Conservation (phyloP, 2,888 invertebrate genomes). For the Drosophila birchii region DNA sequence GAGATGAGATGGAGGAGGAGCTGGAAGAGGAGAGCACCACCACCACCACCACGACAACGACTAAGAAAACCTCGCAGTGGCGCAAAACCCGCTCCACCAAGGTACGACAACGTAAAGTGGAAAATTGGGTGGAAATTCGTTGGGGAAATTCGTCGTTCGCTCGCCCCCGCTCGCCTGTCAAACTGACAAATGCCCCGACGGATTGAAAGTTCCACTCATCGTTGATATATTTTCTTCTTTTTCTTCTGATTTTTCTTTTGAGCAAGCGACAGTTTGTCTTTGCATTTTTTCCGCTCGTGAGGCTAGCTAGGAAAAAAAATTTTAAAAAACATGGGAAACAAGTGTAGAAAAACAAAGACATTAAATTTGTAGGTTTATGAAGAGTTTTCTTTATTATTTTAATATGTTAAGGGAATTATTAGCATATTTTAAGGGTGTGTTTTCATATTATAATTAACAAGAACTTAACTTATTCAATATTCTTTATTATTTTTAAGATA, state of each 20-base stretch:
- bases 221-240: conserved; percentile 41
- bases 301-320: not conserved
- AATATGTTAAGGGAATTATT: not conserved
- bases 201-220: conserved; percentile 74
- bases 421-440: not conserved
- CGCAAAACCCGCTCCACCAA: conserved; percentile 78
- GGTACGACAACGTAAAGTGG: conserved; percentile 58
- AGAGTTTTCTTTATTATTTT: not conserved
- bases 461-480: not conserved
- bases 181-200: conserved; percentile 73
- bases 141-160: conserved; percentile 41
- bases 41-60: conserved; percentile 69
- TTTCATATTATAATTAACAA: not conserved
- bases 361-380: conserved; percentile 4
- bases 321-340: conserved; percentile 8
- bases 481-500: not conserved
- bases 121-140: conserved; percentile 13
- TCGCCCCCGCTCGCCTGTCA: conserved; percentile 66
- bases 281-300: not conserved
- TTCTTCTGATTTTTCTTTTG: not conserved
- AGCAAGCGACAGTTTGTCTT: conserved; percentile 19
- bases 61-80: conserved; percentile 79
- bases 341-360: conserved; percentile 5
- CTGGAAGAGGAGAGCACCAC: conserved; percentile 52
- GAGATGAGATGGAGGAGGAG: conserved; percentile 50